Conservation (phyloP, 1,140 invertebrate genomes). For the Lasaia peninsularis region DNA sequence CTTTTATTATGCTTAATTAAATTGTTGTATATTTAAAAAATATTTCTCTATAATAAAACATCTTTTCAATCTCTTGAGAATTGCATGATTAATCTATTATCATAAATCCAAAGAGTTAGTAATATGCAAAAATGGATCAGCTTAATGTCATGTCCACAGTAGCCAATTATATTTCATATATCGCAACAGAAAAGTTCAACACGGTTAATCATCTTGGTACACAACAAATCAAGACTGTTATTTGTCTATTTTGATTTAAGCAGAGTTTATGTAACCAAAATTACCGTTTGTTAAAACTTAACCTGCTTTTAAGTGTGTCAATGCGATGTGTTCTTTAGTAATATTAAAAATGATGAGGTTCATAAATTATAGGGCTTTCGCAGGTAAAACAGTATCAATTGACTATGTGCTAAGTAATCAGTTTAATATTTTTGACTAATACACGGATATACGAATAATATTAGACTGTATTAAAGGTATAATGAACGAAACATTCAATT, state of each 20-base stretch:
- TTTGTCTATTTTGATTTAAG: conserved; percentile 1
- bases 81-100: too few species aligned
- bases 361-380: not conserved
- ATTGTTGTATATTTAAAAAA: too few species aligned
- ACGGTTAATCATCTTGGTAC: not conserved
- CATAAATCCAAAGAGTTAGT: too few species aligned
- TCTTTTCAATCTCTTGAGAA: too few species aligned
- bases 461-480: too few species aligned
- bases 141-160: not conserved
- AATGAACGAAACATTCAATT: too few species aligned
- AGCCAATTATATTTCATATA: not conserved
- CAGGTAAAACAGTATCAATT: not conserved
- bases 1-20: too few species aligned
- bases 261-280: conserved; percentile 8
- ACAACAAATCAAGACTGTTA: not conserved
- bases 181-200: conserved; percentile 3
- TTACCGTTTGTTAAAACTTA: not conserved
- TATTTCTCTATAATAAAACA: too few species aligned
- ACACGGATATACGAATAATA: too few species aligned
- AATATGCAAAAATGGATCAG: too few species aligned
- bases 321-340: conserved; percentile 1
- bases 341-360: not conserved
- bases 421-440: too few species aligned
- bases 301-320: conserved; percentile 6
- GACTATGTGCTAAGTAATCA: too few species aligned